Evolutionary conservation across 2,797 vertebrate genomes (phyloP).

Genomic region (Manis crassicaudata): DNA sequence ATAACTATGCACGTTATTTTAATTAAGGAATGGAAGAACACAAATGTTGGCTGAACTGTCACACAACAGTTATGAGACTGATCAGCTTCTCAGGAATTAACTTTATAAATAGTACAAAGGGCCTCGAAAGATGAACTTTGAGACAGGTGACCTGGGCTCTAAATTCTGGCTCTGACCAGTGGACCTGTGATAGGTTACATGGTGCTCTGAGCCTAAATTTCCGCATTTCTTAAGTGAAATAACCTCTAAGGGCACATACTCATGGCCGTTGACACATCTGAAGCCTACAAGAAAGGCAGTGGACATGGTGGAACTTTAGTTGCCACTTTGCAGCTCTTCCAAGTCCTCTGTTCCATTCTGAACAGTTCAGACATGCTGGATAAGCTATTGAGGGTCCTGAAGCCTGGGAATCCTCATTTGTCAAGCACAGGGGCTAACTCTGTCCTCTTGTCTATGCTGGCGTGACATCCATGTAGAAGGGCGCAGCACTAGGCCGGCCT

Average conservation of each 20-base stretch:
- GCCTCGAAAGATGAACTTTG: not conserved
- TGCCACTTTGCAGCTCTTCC: not conserved
- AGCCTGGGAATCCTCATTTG: not conserved
- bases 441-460: not conserved
- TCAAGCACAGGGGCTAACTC: not conserved
- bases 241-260: not conserved
- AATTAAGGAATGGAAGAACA: not conserved
- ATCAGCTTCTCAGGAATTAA: not conserved
- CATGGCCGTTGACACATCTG: not conserved
- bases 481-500: not conserved
- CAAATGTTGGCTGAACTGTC: not conserved
- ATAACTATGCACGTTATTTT: not conserved
- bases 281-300: not conserved
- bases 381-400: not conserved
- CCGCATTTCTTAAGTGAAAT: slow-evolving; percentile 3
- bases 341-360: not conserved
- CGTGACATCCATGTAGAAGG: not conserved
- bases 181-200: not conserved
- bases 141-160: not conserved
- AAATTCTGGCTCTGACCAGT: not conserved
- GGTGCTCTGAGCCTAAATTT: not conserved
- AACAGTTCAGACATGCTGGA: not conserved
- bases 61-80: not conserved
- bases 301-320: not conserved
- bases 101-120: not conserved